These are phyloP conservation scores for Pygmarrhopalites habei DNA, from an alignment of 1,140 invertebrate species.

Conservation along the genomic window DNA sequence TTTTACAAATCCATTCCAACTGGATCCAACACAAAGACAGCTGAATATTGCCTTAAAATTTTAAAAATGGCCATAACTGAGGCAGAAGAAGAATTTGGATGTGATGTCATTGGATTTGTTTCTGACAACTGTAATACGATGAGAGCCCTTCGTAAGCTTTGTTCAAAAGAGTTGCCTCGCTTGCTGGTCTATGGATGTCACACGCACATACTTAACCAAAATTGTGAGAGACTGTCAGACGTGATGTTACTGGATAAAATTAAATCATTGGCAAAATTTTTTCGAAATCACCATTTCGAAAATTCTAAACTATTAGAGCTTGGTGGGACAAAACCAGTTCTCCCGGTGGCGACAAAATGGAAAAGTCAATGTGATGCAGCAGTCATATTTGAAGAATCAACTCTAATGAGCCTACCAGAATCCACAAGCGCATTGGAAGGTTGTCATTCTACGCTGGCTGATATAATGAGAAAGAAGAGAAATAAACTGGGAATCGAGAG, in stretches of 20 bases:
- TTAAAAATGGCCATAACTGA: background rate
- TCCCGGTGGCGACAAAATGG: slow-evolving; percentile 18
- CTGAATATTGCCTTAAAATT: background rate
- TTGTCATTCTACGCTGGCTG: no score
- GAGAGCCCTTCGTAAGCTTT: background rate
- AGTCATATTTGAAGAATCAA: no score
- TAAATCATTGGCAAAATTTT: slow-evolving; percentile 8
- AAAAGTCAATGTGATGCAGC: slow-evolving; percentile 16
- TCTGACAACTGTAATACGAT: slow-evolving; percentile 15
- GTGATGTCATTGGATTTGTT: background rate
- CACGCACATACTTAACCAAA: slow-evolving; percentile 14
- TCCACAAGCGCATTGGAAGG: no score
- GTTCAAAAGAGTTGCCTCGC: background rate
- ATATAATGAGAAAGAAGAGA: no score
- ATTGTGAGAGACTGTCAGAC: slow-evolving; percentile 6
- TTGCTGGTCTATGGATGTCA: background rate
- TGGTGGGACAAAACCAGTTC: background rate
- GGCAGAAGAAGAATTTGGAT: background rate
- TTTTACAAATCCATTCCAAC: background rate
- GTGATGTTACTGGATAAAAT: slow-evolving; percentile 5
- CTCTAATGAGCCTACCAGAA: no score
- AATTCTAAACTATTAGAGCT: background rate
- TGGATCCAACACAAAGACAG: background rate
- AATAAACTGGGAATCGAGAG: no score
- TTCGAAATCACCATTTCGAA: slow-evolving; percentile 18